Evolutionary conservation across 2,888 invertebrate genomes (phyloP), one percentile per base, ranked within the genome.

Genomic region (Aspidiotus rigidus): DNA sequence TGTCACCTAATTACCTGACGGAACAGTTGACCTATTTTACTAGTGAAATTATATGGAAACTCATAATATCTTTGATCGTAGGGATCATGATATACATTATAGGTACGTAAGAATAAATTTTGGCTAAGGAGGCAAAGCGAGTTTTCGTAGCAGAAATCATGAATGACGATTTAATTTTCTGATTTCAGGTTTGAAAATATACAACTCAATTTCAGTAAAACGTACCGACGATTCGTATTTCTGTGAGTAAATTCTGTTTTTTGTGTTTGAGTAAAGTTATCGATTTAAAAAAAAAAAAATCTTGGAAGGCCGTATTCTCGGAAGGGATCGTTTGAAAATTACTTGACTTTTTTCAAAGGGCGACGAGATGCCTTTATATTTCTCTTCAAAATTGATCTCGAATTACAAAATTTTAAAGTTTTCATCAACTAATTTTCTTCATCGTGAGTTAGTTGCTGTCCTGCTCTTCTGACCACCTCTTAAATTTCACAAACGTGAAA

Each of bases 21-120:
- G 67, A 67, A 10, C 44, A 16, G 28, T 16, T 67, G 15, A 60
- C 17, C 42, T 53, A 67, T 8, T 67, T 49, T 49, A 7, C 44
- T 7, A 59, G 57, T 42, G 67, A 67, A 57, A 40, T 60, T 44
- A 39, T 42, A 7, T 67, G 49, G 13, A 59, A 28, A 16, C 15
- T 67, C 7, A 10, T 67, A 10, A 16, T 67, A 15, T 17, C 39
- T 7, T 10, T 13, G 2, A 5, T 67, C 6, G 53, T 59, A 8
- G 42, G 13, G n/a, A 40, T 67, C n/a, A 13, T 67, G 1, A 44
- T 60, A 11, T 49, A 49, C 16, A 11, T 59, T 9, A n/a, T 7
- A 5, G 67, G 67, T 67, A 59, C n/a, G 44, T 28, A 7, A 39
- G 3, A 28, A n/a, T 9, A 7, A 8, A 39, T 53, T 63, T 63